Evolutionary conservation across 2,797 vertebrate species (phyloP).

Genomic region (Pangasius djambal): DNA sequence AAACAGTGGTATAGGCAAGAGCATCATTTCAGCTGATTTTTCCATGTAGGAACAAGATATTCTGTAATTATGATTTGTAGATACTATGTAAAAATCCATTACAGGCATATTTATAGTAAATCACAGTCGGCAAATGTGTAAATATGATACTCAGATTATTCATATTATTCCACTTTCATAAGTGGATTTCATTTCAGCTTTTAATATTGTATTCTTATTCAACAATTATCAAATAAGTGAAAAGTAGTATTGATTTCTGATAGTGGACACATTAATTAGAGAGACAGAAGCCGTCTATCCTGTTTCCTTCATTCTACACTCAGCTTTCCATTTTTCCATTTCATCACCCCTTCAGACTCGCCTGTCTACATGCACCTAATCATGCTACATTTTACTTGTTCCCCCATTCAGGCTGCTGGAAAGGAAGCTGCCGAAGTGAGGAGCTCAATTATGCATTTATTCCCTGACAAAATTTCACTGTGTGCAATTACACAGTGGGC

Average conservation of each 20-base stretch:
- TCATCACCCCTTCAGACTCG: not conserved
- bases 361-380: not conserved
- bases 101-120: not conserved
- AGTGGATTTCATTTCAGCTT: not conserved
- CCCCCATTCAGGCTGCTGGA: not conserved
- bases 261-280: not conserved
- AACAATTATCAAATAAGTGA: not conserved
- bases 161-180: not conserved
- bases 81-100: not conserved
- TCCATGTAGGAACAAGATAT: not conserved
- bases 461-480: conserved; percentile 16
- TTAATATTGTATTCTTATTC: not conserved
- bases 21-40: not conserved
- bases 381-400: not conserved
- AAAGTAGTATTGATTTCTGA: not conserved
- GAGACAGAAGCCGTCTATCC: no score
- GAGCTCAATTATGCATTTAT: conserved; percentile 9
- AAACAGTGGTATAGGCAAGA: not conserved
- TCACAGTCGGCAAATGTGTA: not conserved
- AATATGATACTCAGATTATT: not conserved
- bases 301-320: not conserved
- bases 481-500: conserved; percentile 5
- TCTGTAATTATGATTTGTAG: not conserved
- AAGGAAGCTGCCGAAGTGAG: not conserved
- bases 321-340: not conserved